A percentile compares a stretch with the other conserved stretches of the same genome.
These are phyloP conservation scores for Rhagoletis pomonella DNA, from an alignment of 1,140 invertebrate species.

Conservation along the genomic window DNA sequence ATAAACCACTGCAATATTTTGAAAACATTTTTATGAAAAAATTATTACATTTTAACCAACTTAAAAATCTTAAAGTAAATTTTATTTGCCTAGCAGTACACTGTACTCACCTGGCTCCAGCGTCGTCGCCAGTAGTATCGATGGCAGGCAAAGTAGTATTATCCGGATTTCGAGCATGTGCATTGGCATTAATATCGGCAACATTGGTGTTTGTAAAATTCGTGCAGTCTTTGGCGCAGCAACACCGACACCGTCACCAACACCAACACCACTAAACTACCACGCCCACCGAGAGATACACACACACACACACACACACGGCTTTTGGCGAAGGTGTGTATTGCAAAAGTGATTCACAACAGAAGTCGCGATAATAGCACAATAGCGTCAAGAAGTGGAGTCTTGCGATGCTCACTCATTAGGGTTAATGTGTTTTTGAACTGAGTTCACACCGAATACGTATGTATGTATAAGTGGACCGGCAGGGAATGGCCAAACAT, in stretches of 20 bases:
- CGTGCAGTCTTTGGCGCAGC: background rate
- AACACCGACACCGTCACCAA: constrained; percentile 7
- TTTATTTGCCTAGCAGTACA: too few species aligned
- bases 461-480: background rate
- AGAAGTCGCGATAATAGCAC: background rate
- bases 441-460: background rate
- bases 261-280: constrained; percentile 31
- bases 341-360: background rate
- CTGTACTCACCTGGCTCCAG: constrained; percentile 71
- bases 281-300: background rate
- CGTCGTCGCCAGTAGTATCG: constrained; percentile 72
- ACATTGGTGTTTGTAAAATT: constrained; percentile 61
- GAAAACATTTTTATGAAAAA: too few species aligned
- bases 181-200: constrained; percentile 65
- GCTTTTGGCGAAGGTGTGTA: background rate
- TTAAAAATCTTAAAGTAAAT: too few species aligned
- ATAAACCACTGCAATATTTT: too few species aligned
- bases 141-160: constrained; percentile 72
- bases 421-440: constrained; percentile 45
- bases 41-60: too few species aligned
- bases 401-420: constrained; percentile 16
- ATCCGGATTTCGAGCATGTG: constrained; percentile 73
- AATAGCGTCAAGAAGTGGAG: background rate
- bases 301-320: background rate
- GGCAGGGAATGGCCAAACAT: background rate